Percentiles rank a stretch among this genome's conserved stretches.
phyloP scores from a whole-genome alignment of 2,888 invertebrate species.

The Encarsia formosa region DNA sequence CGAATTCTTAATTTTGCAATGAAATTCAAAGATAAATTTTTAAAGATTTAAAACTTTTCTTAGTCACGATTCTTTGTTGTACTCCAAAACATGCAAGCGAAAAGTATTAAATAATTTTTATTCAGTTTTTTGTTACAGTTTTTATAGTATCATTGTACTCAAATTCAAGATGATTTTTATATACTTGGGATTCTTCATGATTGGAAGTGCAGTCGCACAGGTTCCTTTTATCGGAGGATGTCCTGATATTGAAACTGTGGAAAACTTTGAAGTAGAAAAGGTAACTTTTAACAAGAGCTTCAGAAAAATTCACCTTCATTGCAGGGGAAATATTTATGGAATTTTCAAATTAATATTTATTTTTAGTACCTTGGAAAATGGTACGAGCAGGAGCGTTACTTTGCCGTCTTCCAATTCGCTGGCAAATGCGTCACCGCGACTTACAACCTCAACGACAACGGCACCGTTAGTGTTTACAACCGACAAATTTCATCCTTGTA shows the following conservation, averaged over 20 bases:
- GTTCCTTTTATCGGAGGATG: slow-evolving; percentile 63
- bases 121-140: too few species aligned
- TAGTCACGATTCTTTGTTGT: too few species aligned
- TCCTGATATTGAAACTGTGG: slow-evolving; percentile 60
- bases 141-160: too few species aligned
- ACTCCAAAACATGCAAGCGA: too few species aligned
- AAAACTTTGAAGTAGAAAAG: slow-evolving; percentile 58
- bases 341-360: too few species aligned
- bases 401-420: slow-evolving; percentile 69
- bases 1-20: too few species aligned
- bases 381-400: slow-evolving; percentile 75
- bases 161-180: slow-evolving; percentile 33
- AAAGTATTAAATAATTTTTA: too few species aligned
- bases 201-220: slow-evolving; percentile 51
- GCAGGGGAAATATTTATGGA: too few species aligned
- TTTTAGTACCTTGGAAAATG: slow-evolving; percentile 71
- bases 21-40: too few species aligned
- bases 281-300: slow-evolving; percentile 55
- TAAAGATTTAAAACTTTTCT: too few species aligned
- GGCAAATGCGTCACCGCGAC: slow-evolving; percentile 71
- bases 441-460: slow-evolving; percentile 55
- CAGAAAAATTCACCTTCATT: too few species aligned
- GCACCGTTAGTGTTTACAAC: slow-evolving; percentile 50
- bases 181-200: slow-evolving; percentile 30
- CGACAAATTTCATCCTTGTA: slow-evolving; percentile 52